Conservation (phyloP, 2,888 invertebrate genomes). For the Theodoxus fluviatilis region DNA sequence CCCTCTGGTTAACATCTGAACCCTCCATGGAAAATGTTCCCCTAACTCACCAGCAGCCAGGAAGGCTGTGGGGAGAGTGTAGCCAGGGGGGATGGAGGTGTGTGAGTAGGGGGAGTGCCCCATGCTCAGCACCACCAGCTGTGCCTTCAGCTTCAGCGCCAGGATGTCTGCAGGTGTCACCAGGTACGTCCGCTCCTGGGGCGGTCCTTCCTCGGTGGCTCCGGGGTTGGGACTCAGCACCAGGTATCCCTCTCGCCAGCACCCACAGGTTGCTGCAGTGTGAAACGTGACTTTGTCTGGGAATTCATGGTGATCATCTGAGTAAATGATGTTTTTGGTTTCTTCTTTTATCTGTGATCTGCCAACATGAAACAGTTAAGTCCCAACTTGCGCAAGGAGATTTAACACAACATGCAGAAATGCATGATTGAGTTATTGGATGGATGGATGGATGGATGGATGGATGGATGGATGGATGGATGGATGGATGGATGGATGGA, state of each 20-base stretch:
- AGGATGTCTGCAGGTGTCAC: constrained; percentile 54
- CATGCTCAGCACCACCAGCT: constrained; percentile 48
- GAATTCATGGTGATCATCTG: too few species aligned
- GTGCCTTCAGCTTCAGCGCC: constrained; percentile 47
- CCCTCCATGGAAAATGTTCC: background rate
- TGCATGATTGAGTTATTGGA: too few species aligned
- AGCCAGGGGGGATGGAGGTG: background rate
- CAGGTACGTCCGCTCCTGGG: constrained; percentile 47
- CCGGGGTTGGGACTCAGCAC: constrained; percentile 50
- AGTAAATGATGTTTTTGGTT: too few species aligned
- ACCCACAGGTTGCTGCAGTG: constrained; percentile 53
- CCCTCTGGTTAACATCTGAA: background rate
- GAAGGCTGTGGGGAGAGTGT: constrained; percentile 20
- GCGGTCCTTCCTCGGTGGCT: constrained; percentile 33
- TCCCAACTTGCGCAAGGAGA: too few species aligned
- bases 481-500: too few species aligned
- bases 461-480: too few species aligned
- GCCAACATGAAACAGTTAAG: too few species aligned
- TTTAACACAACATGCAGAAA: too few species aligned
- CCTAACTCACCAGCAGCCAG: constrained; percentile 22
- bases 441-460: too few species aligned
- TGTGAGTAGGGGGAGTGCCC: constrained; percentile 1
- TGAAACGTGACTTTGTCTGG: too few species aligned
- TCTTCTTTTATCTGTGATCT: too few species aligned
- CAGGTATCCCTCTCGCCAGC: constrained; percentile 52